Base-by-base conservation (phyloP, 2,113 vertebrate species). In the Alexandromys fortis region DNA sequence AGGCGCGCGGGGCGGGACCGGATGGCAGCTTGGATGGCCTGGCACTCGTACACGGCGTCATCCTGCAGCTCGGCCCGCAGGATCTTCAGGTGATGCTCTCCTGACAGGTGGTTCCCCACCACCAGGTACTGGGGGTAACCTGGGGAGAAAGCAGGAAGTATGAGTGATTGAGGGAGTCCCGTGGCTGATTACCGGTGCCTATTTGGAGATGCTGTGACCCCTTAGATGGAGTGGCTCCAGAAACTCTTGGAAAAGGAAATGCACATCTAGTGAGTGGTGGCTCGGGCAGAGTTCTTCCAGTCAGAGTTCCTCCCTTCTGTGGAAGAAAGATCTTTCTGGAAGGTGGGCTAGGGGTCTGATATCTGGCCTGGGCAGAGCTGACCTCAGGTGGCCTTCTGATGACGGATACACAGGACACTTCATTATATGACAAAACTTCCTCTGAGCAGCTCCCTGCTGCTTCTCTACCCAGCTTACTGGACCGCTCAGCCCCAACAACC, bases 91-190 rank as follows among this genome's bases (percentile, higher is more conserved):
- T 99, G 99, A 97, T 99, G 99, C 87, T 99, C 99, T 1, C 99
- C 99, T 12, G 99, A 99, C 24, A 99, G 98, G 35, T 99, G 99
- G 98, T 99, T 99, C 28, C 99, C 99, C 94, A 99, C 99, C 26
- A 99, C 99, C 86, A 99, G 98, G 96, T 99, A 99, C 65, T 99
- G 99, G 0, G 99, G 99, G 33, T 99, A 99, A 90, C 99, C 99
- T 99, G 98, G 52, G 92, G 49, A 42, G 91, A 96, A 21, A 90
- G 83, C 19, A 73, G 82, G 72, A 47, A 11, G 17, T 81, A 38
- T 91, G 52, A 21, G n/a, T 47, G 73, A 38, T 45, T 17, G 21
- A 49, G 21, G 35, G 1, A 26, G 73, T 61, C 47, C 19, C 9
- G 24, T 1, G 73, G 89, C 8, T 19, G 52, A 35, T 6, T 24